Evolutionary conservation across 1,140 invertebrate genomes (phyloP).

Genomic region (Oryctes rhinoceros): DNA sequence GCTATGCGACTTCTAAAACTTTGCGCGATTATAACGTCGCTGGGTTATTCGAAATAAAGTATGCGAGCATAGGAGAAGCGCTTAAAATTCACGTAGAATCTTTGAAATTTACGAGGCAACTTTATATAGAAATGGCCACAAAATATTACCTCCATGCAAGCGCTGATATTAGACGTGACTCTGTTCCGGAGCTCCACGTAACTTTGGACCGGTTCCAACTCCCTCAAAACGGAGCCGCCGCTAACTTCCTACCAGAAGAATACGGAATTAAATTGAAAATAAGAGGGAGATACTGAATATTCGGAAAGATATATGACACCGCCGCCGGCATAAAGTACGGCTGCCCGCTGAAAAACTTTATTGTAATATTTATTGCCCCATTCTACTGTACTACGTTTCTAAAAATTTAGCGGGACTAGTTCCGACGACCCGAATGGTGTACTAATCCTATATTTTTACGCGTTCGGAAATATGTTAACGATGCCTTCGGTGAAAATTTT

Average conservation of each 20-base stretch:
- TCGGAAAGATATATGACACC: constrained; percentile 48
- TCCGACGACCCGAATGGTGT: neutral
- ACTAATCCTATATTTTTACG: constrained; percentile 13
- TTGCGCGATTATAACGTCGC: neutral
- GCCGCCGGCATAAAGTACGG: constrained; percentile 42
- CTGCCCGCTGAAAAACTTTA: constrained; percentile 48
- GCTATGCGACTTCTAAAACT: neutral
- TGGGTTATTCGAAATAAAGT: constrained; percentile 37
- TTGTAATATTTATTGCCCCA: constrained; percentile 48
- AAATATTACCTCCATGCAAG: constrained; percentile 51
- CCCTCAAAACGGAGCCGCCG: constrained; percentile 1
- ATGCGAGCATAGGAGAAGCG: constrained; percentile 18
- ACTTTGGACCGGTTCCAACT: constrained; percentile 40
- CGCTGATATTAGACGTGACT: constrained; percentile 51
- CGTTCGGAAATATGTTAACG: constrained; percentile 14
- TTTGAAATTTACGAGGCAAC: constrained; percentile 49
- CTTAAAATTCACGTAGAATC: constrained; percentile 50
- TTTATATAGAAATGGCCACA: constrained; percentile 50
- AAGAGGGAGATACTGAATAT: constrained; percentile 51
- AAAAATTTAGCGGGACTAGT: neutral
- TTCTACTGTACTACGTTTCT: neutral
- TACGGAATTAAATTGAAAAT: constrained; percentile 52
- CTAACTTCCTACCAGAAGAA: constrained; percentile 47
- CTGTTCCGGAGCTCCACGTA: constrained; percentile 41
- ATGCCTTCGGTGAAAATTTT: neutral